Evolutionary conservation across 2,797 vertebrate genomes (phyloP), one percentile per base, ranked within the genome.

Genomic region (Telmatherina bonti): DNA sequence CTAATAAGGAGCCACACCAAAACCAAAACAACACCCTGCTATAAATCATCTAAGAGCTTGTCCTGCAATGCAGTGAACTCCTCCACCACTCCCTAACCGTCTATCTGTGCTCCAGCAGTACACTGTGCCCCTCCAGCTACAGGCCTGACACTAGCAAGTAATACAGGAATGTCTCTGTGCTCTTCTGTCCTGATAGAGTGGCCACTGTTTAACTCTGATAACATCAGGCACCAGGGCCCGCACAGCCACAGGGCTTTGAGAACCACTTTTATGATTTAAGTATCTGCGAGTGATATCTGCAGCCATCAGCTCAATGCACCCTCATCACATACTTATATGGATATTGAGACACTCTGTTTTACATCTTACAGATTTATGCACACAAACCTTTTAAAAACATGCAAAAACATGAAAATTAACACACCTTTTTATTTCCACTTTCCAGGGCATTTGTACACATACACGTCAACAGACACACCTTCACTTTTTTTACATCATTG

Each of bases 161-260:
- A 83, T 82, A 86, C 78, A 92, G 90, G 92, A 94, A 93, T 93
- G 91, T 83, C 86, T 92, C 82, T 89, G 79, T 88, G 81, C 82
- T 87, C 89, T 59, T 71, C 62, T 85, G 68, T 81, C 75, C 78
- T 87, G 86, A 84, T 85, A 87, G 82, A 89, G 78, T 62, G 81
- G 85, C 83, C 85, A 86, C 82, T 83, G 86, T 89, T 86, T 87
- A 78, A 66, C 69, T 69, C 33, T 91, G 94, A 95, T 94, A 94
- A 92, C 92, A 94, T 94, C 94, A 93, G 92, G 89, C 91, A 94
- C 93, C 80, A 74, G 87, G 70, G 82, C 67, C 89, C 85, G 88
- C 81, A 82, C 85, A 76, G 91, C 92, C 88, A 85, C 53, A 43
- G 88, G 93, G 92, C 90, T 88, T 87, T 51, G 45, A 90, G 88